Conservation (phyloP, 2,888 invertebrate genomes). For the Ceriagrion tenellum region DNA sequence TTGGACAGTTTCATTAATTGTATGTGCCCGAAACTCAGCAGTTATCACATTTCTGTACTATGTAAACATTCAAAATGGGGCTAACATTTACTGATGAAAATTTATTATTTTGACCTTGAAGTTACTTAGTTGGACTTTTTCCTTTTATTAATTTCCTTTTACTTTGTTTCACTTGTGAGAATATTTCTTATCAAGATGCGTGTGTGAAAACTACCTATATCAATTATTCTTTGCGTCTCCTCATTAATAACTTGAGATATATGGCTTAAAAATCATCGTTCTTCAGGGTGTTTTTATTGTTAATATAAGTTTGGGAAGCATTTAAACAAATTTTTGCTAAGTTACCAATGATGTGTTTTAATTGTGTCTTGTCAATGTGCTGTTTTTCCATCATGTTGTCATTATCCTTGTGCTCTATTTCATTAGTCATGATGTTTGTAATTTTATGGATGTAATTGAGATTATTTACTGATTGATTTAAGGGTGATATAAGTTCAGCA, state of each 20-base stretch:
- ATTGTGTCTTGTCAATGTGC: neutral
- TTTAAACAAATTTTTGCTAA: conserved; percentile 19
- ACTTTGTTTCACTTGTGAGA: neutral
- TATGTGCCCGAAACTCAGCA: no score
- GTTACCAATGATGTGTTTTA: conserved; percentile 13
- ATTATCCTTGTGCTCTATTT: neutral
- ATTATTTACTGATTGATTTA: conserved; percentile 3
- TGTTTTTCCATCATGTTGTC: neutral
- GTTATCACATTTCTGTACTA: neutral
- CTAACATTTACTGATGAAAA: neutral
- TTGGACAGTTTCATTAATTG: no score
- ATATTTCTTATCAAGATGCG: neutral
- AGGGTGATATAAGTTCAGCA: conserved; percentile 4
- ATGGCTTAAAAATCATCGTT: neutral
- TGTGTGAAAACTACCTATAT: neutral
- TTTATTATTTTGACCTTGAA: no score
- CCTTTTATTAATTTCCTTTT: neutral
- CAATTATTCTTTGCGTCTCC: neutral
- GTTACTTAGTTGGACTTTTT: no score
- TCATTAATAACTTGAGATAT: neutral
- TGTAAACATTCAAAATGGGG: neutral
- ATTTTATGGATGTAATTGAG: conserved; percentile 45
- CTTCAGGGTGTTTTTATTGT: neutral
- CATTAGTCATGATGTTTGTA: conserved; percentile 3
- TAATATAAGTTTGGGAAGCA: neutral